A percentile compares a stretch with the other conserved stretches of the same genome.
Evolutionary conservation across 2,888 invertebrate genomes (phyloP).

Genomic region (Ormyrus thymus): DNA sequence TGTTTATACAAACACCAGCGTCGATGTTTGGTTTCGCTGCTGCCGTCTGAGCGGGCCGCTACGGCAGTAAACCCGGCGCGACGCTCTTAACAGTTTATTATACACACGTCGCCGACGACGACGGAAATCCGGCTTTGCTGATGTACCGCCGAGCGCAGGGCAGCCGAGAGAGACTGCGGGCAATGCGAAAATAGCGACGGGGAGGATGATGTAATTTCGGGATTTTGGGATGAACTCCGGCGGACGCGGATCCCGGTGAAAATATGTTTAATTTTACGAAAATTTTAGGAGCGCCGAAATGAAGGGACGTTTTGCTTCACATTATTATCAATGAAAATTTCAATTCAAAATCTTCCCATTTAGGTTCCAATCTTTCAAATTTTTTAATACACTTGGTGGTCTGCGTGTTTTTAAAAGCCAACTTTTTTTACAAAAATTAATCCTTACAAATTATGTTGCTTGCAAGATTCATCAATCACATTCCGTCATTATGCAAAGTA

Average conservation of each 20-base stretch:
- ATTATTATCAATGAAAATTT: no score
- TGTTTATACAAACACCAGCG: not conserved
- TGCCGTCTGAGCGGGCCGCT: not conserved
- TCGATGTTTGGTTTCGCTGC: slow-evolving; percentile 23
- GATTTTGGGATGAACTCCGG: not conserved
- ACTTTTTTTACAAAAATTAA: no score
- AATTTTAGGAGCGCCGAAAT: no score
- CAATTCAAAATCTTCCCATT: no score
- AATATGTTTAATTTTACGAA: not conserved
- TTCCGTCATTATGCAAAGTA: no score
- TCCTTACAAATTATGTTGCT: no score
- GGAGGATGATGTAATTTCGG: not conserved
- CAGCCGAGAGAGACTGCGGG: not conserved
- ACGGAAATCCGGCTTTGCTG: slow-evolving; percentile 40
- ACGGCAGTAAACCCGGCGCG: slow-evolving; percentile 24
- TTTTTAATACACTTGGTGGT: no score
- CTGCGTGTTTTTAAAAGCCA: not conserved
- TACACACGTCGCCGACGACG: slow-evolving; percentile 9
- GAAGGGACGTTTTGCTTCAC: no score
- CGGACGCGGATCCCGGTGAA: not conserved
- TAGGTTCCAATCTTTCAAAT: no score
- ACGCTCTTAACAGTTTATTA: slow-evolving; percentile 25
- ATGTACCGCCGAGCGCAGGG: not conserved
- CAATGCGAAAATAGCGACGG: slow-evolving; percentile 25
- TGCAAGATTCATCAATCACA: no score